A percentile compares a stretch with the other conserved stretches of the same genome.
Evolutionary conservation across 2,888 invertebrate species (phyloP).

Genomic region (Gastrophysa polygoni): DNA sequence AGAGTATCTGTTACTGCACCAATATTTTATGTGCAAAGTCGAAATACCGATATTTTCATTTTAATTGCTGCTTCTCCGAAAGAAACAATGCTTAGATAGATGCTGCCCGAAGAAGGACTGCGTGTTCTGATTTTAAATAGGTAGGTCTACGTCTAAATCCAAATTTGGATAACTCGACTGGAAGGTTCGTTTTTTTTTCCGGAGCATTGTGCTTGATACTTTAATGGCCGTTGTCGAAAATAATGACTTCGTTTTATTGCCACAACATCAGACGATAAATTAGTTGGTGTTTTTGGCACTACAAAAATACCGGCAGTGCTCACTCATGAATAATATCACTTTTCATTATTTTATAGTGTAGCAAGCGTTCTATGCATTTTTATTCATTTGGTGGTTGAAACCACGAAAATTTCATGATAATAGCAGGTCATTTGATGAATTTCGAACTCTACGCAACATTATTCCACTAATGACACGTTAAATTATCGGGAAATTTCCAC

Average conservation of each 20-base stretch:
- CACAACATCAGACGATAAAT: constrained; percentile 20
- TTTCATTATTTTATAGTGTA: background rate
- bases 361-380: no score
- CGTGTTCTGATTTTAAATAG: constrained; percentile 41
- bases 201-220: constrained; percentile 28
- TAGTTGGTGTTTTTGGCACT: constrained; percentile 14
- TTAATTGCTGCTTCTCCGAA: constrained; percentile 39
- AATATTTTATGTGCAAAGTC: constrained; percentile 46
- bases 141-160: constrained; percentile 31
- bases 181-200: constrained; percentile 14
- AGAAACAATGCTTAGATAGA: constrained; percentile 29
- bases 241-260: constrained; percentile 38
- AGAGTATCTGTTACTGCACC: constrained; percentile 40
- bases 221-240: constrained; percentile 38
- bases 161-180: constrained; percentile 35
- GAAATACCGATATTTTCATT: constrained; percentile 46
- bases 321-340: constrained; percentile 7
- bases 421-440: no score
- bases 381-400: no score
- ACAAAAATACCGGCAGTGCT: constrained; percentile 12
- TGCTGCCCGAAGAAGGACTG: constrained; percentile 20
- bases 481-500: no score
- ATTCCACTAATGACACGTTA: no score
- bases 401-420: no score
- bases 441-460: no score